Conservation (phyloP, 53 echinoderm and acorn worm species). For the Crossaster papposus region DNA sequence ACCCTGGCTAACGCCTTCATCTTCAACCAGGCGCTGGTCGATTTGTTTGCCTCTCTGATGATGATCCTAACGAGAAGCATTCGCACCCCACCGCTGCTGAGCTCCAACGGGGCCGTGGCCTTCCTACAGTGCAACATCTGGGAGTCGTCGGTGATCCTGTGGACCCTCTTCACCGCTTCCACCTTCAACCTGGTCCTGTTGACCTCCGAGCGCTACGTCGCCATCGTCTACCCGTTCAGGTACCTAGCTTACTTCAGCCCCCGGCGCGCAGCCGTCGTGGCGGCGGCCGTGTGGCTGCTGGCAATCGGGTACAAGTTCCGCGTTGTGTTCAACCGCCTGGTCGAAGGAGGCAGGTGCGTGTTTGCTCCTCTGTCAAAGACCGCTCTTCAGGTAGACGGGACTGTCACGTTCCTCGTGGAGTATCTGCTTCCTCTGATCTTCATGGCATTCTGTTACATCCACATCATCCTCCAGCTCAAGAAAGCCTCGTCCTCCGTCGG, state of each 20-base stretch:
- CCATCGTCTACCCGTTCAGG: conserved; percentile 77
- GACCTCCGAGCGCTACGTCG: conserved; percentile 78
- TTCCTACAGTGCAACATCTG: conserved; percentile 70
- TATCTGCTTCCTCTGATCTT: conserved; percentile 72
- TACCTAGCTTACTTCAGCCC: conserved; percentile 68
- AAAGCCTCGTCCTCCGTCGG: conserved; percentile 2
- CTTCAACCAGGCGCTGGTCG: conserved; percentile 80
- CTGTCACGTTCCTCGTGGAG: conserved; percentile 67
- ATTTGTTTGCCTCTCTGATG: conserved; percentile 71
- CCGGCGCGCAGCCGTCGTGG: conserved; percentile 40
- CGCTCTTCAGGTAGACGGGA: no score
- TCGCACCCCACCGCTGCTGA: background rate
- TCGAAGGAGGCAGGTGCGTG: conserved; percentile 7
- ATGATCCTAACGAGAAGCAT: conserved; percentile 34
- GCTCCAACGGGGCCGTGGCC: conserved; percentile 1
- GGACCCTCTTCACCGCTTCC: conserved; percentile 70
- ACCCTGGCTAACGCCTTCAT: conserved; percentile 77
- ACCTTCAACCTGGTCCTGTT: conserved; percentile 79
- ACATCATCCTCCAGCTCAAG: conserved; percentile 65
- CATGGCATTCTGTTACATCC: conserved; percentile 72
- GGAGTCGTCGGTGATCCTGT: conserved; percentile 69
- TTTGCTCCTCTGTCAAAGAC: background rate
- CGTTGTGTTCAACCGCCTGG: background rate
- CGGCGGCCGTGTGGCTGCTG: conserved; percentile 68
- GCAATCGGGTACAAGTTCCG: conserved; percentile 26